Evolutionary conservation across 2,888 invertebrate genomes (phyloP), one percentile per base, ranked within the genome.

Genomic region (Sarcophaga rosellei): DNA sequence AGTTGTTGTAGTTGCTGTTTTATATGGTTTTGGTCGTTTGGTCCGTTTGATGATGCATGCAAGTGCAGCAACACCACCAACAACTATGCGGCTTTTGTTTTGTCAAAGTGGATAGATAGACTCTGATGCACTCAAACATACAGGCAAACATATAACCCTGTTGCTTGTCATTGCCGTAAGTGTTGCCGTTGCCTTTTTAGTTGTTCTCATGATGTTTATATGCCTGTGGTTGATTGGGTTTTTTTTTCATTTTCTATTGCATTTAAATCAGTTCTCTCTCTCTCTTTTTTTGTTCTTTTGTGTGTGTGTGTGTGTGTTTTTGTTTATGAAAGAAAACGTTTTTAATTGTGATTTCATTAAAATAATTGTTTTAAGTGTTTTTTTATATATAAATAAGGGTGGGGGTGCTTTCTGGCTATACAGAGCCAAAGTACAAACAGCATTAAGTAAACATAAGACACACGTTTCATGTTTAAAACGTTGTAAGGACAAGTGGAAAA

Each of bases 271-370:
- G 17, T 57, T 35, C 8, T 17, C 17, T 57, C 57, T n/a, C n/a
- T n/a, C n/a, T n/a, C n/a, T n/a, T 3, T 5, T 25, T 25, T 25
- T 3, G 0, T 23, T 4, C 0, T 25, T 5, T 25, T 25, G 8
- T 11, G 35, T 69, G 21, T n/a, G 53, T 75, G 44, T 21, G 61
- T 75, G 20, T 74, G 12, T 47, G 70, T 80, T 20, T 72, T 44
- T 72, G 63, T 65, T 82, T 85, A 25, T 20, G 68, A 23, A 61
- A 62, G 62, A 76, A 79, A 79, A 66, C 61, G 47, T 72, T 76
- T 82, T 82, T 85, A 85, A 82, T 85, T 79, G 82, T 82, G 45
- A 79, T 85, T 82, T 85, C 72, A 79, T 85, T 72, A 76, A 85
- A 85, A 82, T 66, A 17, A 79, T 69, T 74, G 70, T 72, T 82